A percentile compares a stretch with the other conserved stretches of the same genome.
Conservation (phyloP, 1,140 invertebrate genomes). For the Kradibia gibbosae region DNA sequence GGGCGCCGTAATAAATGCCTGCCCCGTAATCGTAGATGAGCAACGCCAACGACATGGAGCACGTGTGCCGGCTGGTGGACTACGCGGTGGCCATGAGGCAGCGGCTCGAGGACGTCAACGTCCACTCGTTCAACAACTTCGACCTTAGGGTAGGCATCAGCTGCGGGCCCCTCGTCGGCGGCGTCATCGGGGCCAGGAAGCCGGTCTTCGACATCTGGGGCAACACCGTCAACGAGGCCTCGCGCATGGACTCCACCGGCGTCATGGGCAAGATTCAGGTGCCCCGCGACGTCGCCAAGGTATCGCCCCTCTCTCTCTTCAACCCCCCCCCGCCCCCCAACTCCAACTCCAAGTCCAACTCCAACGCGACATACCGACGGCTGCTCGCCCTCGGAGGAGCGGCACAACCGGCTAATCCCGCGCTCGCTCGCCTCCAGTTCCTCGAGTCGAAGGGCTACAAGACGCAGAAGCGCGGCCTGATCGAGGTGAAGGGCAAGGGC, state of each 20-base stretch:
- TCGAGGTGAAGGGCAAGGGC: constrained; percentile 95
- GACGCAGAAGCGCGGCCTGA: constrained; percentile 83
- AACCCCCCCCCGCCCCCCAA: too few species aligned
- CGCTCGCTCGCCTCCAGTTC: too few species aligned
- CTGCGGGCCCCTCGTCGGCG: constrained; percentile 94
- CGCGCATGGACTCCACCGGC: constrained; percentile 93
- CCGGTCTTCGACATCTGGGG: constrained; percentile 99
- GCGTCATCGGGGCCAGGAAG: constrained; percentile 97
- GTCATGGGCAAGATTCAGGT: constrained; percentile 91
- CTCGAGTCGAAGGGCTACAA: constrained; percentile 81
- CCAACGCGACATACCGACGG: too few species aligned
- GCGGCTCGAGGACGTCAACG: constrained; percentile 92
- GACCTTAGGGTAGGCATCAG: constrained; percentile 95
- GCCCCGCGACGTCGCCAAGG: constrained; percentile 86
- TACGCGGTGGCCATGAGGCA: constrained; percentile 94
- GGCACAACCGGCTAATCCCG: too few species aligned
- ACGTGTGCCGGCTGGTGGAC: constrained; percentile 90
- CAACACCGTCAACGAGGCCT: constrained; percentile 96
- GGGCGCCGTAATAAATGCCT: too few species aligned
- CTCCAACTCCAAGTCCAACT: too few species aligned
- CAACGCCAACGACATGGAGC: constrained; percentile 78
- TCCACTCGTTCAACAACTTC: constrained; percentile 98
- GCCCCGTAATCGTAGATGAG: constrained; percentile 64
- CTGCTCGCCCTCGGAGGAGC: too few species aligned
- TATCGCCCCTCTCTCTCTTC: constrained; percentile 60